phyloP scores from a whole-genome alignment of 2,888 invertebrate genomes.

The Kuschelorhynchus macadamiae region DNA sequence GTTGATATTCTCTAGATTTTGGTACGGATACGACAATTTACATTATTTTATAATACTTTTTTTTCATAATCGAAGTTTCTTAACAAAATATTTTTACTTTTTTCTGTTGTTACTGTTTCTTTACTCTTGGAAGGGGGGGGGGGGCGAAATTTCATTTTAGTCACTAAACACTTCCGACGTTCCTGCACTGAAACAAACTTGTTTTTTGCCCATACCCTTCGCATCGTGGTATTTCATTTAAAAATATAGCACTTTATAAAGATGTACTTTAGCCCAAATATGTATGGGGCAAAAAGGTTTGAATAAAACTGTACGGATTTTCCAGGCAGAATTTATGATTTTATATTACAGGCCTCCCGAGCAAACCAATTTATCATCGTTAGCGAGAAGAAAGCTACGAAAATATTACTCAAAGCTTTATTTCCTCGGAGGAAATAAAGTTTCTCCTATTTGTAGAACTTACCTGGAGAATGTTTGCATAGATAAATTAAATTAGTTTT shows the following conservation, averaged over 20 bases:
- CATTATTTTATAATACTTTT: too few relatives aligned
- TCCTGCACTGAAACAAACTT: too few relatives aligned
- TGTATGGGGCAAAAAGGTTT: conserved; percentile 7
- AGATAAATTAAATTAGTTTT: too few relatives aligned
- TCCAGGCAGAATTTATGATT: conserved; percentile 11
- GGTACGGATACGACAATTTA: too few relatives aligned
- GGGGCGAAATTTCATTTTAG: too few relatives aligned
- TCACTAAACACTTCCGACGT: too few relatives aligned
- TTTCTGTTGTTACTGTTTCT: too few relatives aligned
- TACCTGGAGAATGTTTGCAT: not conserved
- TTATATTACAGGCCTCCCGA: not conserved
- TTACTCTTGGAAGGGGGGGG: too few relatives aligned
- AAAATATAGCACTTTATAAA: conserved; percentile 9
- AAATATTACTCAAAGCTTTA: conserved; percentile 3
- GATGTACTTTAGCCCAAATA: conserved; percentile 11
- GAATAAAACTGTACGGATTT: conserved; percentile 6
- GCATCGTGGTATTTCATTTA: conserved; percentile 8
- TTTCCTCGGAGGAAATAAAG: conserved; percentile 10
- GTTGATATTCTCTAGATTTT: too few relatives aligned
- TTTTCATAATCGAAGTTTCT: too few relatives aligned
- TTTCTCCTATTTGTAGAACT: conserved; percentile 11
- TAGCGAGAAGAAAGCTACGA: not conserved
- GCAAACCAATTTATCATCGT: conserved; percentile 15
- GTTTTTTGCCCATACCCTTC: too few relatives aligned
- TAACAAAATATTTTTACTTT: too few relatives aligned